Evolutionary conservation across 2,113 vertebrate species (phyloP).

Genomic region (Aspidoscelis tigris): DNA sequence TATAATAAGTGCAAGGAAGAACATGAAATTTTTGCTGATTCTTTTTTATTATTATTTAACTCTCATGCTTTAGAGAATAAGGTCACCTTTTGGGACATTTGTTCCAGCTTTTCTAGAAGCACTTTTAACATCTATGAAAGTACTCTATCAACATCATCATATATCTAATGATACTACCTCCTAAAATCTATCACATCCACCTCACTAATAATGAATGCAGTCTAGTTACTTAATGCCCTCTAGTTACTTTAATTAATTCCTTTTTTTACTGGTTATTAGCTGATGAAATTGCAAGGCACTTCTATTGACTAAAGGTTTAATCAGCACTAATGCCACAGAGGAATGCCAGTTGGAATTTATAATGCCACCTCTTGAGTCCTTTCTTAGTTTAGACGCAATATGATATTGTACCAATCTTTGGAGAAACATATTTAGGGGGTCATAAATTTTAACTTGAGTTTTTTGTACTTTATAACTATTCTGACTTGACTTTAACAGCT

Average conservation of each 20-base stretch:
- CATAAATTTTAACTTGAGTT: background rate
- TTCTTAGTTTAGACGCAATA: background rate
- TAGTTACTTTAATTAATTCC: background rate
- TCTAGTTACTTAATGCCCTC: too few species aligned
- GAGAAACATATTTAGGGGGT: too few species aligned
- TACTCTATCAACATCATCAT: background rate
- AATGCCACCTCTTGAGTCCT: background rate
- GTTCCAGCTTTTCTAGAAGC: background rate
- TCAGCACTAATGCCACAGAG: constrained; percentile 1
- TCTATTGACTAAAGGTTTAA: background rate
- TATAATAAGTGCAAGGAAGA: background rate
- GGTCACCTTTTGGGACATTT: background rate
- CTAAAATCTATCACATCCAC: background rate
- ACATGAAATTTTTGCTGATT: background rate
- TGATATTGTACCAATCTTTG: background rate
- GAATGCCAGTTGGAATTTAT: background rate
- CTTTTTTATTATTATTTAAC: background rate
- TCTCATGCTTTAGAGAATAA: background rate
- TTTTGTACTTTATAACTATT: too few species aligned
- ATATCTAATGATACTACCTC: background rate
- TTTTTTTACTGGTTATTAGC: constrained; percentile 10
- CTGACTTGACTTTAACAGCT: background rate
- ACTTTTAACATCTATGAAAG: background rate
- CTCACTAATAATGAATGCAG: background rate
- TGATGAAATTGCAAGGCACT: constrained; percentile 7